Evolutionary conservation across 2,113 vertebrate species (phyloP), one percentile per base, ranked within the genome.

Genomic region (Merops nubicus): DNA sequence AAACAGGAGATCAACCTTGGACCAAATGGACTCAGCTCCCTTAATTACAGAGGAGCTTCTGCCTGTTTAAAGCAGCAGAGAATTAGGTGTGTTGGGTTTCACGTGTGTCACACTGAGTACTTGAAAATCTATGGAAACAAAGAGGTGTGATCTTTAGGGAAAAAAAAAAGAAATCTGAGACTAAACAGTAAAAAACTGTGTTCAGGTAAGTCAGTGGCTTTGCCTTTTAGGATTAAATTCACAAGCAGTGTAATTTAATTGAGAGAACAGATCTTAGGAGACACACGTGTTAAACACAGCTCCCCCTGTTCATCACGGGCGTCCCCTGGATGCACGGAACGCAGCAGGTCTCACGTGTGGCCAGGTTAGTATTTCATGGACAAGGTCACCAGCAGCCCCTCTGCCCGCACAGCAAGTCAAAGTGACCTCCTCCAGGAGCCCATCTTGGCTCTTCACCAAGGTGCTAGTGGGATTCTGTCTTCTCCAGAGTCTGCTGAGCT

Each of bases 11-110:
- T 43, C 51, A 80, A 77, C 47, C 79, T 78, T 74, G 63, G 79
- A 77, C 60, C 86, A 89, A 57, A 93, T 8, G 54, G 80, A 68
- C 78, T 92, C 28, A 64, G 42, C 59, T 70, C 47, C 65, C 72
- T 57, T 91, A 84, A 89, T 93, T 94, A 73, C 45, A 74, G 54
- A 63, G 75, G 50, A 90, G 59, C n/a, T 91, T 91, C 86, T 89
- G 86, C 45, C 68, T 63, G 22, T 34, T 91, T 78, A 77, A 68
- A 90, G n/a, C 53, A 95, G 92, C 17, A 36, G 43, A 92, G 78
- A 75, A 78, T 81, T 38, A 74, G 28, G 31, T 78, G 42, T 56
- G 29, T 63, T 89, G 23, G 15, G 34, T 64, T 93, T 77, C 43
- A 38, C 47, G 42, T 57, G 13, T 29, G 14, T 53, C 62, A 34